Evolutionary conservation across 2,888 invertebrate genomes (phyloP), one percentile per base, ranked within the genome.

Genomic region (Harpalus rubripes): DNA sequence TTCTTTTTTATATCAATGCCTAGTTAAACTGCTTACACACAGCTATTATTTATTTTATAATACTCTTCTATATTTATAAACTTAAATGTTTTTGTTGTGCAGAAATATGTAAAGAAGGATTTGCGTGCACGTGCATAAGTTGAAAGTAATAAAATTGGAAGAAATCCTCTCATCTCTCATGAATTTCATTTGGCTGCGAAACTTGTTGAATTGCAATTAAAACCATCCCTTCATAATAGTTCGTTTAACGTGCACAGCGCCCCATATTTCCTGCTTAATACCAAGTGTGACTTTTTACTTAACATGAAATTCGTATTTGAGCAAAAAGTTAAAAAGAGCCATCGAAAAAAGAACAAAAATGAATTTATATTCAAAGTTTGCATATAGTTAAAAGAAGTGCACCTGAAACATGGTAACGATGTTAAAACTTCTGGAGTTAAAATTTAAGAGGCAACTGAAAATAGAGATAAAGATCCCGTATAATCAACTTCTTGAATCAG

Each of bases 381-480:
- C 80, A 80, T 80, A 80, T 80, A 80, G 80, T 80, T 80, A 80
- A 61, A 80, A 80, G 18, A 80, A 59, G 80, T 80, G 80, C 80
- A 80, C 80, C 80, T 80, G 80, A 80, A 68, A 80, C 80, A 61
- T 80, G 61, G 80, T 61, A 80, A 80, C 80, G 41, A 61, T 61
- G 61, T 80, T 80, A 80, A 61, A 80, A 80, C 10, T 80, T 80
- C 80, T 22, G 12, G 26, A 78, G 59, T 52, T 74, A 78, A 58
- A 76, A 56, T 78, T 78, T 78, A 56, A 78, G 78, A 78, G 74
- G 52, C 78, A 74, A 52, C 78, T 78, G 58, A 78, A 78, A 58
- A 78, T 78, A 78, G 41, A 78, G 78, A 78, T 78, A 58, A 26
- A 78, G 78, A 58, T 74, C 44, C 44, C 18, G 72, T 74, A 58